phyloP scores from a whole-genome alignment of 2,888 invertebrate species.

The Athrips mouffetella region DNA sequence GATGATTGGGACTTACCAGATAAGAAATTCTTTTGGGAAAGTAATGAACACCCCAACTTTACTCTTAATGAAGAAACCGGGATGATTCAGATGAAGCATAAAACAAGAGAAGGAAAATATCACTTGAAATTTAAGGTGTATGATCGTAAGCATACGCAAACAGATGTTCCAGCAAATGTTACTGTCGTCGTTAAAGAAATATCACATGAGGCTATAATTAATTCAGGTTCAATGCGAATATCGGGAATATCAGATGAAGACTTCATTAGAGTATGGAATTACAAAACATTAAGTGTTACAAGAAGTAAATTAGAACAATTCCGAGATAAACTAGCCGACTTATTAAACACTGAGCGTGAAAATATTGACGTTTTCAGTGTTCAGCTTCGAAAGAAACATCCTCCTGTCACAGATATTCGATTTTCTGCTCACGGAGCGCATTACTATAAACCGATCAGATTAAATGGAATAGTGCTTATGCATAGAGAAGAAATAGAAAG shows the following conservation, averaged over 20 bases:
- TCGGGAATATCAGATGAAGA: constrained; percentile 97
- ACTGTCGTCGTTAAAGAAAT: constrained; percentile 96
- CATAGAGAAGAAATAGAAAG: constrained; percentile 96
- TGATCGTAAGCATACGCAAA: constrained; percentile 96
- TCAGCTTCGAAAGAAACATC: constrained; percentile 90
- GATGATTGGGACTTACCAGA: constrained; percentile 99
- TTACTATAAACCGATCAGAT: constrained; percentile 94
- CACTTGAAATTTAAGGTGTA: constrained; percentile 91
- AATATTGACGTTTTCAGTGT: constrained; percentile 98
- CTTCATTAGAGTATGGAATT: constrained; percentile 96
- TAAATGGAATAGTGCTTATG: constrained; percentile 96
- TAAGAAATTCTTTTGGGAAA: constrained; percentile 98
- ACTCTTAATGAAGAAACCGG: constrained; percentile 94
- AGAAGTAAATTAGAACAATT: constrained; percentile 94
- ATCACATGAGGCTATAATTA: constrained; percentile 95
- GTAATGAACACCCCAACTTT: constrained; percentile 90
- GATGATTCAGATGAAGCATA: constrained; percentile 96
- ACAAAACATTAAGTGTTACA: constrained; percentile 89
- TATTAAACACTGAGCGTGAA: constrained; percentile 90
- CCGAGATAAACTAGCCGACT: constrained; percentile 90
- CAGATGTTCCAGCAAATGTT: constrained; percentile 97
- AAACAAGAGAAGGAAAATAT: constrained; percentile 92
- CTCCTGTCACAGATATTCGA: constrained; percentile 93
- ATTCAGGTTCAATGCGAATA: constrained; percentile 96
- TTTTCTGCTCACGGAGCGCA: constrained; percentile 98